A percentile compares a stretch with the other conserved stretches of the same genome.
phyloP scores from a whole-genome alignment of 2,113 vertebrate species.

The Scopus umbretta region DNA sequence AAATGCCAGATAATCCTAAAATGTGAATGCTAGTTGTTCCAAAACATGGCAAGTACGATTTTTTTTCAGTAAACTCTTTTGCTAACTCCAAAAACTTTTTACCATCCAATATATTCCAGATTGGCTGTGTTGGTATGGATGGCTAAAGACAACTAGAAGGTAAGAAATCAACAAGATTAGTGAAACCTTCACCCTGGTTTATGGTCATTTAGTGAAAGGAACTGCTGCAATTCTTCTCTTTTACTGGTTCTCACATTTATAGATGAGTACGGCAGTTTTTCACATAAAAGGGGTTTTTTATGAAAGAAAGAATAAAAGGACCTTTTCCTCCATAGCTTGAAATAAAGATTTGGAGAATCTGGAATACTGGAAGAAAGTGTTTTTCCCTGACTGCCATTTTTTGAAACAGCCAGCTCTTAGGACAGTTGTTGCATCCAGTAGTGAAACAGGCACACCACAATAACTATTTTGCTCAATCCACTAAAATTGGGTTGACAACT shows the following conservation, averaged over 20 bases:
- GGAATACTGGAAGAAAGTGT: neutral
- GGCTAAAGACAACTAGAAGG: neutral
- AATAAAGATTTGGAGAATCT: neutral
- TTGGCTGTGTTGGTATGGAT: neutral
- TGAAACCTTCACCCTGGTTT: neutral
- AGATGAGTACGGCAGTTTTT: neutral
- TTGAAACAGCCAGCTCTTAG: neutral
- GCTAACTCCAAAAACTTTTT: neutral
- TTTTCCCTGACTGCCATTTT: neutral
- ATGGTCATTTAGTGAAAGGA: neutral
- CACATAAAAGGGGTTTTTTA: neutral
- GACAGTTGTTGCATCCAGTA: neutral
- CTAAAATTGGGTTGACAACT: neutral
- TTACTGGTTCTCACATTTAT: neutral
- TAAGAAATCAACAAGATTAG: constrained; percentile 5
- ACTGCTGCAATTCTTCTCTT: constrained; percentile 2
- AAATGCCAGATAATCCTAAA: neutral
- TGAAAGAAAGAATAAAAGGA: neutral
- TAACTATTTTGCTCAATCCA: neutral
- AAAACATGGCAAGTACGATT: neutral
- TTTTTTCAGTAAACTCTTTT: neutral
- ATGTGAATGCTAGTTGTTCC: neutral
- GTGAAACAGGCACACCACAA: neutral
- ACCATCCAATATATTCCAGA: neutral
- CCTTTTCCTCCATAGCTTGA: neutral